These are phyloP conservation scores for Megathymus violae DNA, from an alignment of 1,140 invertebrate species.

Conservation along the genomic window DNA sequence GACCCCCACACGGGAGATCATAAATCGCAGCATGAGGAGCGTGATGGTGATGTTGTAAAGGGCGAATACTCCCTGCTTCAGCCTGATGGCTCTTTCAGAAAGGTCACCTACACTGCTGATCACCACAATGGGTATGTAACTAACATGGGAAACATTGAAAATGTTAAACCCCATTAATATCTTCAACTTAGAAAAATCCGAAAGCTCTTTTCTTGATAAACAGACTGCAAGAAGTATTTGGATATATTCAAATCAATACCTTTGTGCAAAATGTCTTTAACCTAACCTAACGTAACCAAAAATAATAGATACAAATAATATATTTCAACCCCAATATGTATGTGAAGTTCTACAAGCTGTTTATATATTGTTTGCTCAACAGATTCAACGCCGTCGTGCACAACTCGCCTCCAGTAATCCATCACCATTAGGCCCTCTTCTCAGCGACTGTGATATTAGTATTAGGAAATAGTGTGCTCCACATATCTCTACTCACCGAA, in stretches of 20 bases:
- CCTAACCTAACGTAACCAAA: too few species aligned
- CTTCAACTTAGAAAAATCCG: background rate
- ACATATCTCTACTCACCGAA: constrained; percentile 30
- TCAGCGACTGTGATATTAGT: constrained; percentile 75
- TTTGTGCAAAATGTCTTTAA: too few species aligned
- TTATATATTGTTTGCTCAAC: constrained; percentile 49
- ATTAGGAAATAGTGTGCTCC: constrained; percentile 43
- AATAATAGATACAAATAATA: too few species aligned
- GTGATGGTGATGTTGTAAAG: constrained; percentile 82
- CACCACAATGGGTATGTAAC: constrained; percentile 88
- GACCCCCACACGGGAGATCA: constrained; percentile 83
- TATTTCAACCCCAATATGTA: too few species aligned
- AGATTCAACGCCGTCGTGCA: constrained; percentile 79
- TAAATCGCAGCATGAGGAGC: constrained; percentile 81
- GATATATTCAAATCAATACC: too few species aligned
- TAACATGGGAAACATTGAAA: constrained; percentile 1
- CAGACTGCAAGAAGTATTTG: too few species aligned
- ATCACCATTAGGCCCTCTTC: constrained; percentile 69
- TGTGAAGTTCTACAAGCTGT: background rate
- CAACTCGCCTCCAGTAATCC: constrained; percentile 75
- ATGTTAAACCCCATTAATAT: background rate
- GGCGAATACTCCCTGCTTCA: constrained; percentile 85
- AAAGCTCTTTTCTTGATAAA: background rate
- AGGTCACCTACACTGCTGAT: constrained; percentile 90
- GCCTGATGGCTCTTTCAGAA: constrained; percentile 88